phyloP scores from a whole-genome alignment of 53 echinoderm and acorn worm species.

The Patiria pectinifera region DNA sequence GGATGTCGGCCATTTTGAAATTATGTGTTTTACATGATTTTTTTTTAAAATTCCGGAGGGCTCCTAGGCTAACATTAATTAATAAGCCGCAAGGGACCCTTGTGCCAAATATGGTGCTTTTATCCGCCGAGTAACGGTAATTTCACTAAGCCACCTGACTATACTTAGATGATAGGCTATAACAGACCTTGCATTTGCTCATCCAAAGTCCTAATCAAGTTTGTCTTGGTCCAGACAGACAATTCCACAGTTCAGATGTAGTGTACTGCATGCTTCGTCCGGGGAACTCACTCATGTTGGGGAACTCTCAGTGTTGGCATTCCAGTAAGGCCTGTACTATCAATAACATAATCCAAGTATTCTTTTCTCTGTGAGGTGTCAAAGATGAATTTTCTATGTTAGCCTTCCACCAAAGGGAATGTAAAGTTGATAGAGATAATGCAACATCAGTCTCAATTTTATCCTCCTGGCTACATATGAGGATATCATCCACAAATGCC shows the following conservation, averaged over 20 bases:
- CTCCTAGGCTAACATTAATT: conserved; percentile 5
- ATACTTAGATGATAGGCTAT: neutral
- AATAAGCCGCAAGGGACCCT: neutral
- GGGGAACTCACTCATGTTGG: neutral
- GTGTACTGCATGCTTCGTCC: too few species aligned
- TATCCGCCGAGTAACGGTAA: conserved; percentile 27
- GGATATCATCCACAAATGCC: conserved; percentile 4
- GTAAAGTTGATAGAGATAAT: neutral
- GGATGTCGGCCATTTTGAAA: conserved; percentile 16
- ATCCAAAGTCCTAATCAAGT: too few species aligned
- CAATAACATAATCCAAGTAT: neutral
- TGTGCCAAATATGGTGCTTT: conserved; percentile 29
- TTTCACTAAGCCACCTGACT: conserved; percentile 17
- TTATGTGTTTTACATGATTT: neutral
- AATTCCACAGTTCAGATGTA: too few species aligned
- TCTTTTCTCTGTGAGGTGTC: neutral
- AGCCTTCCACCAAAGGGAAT: neutral
- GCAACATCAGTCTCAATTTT: neutral
- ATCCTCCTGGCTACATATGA: neutral
- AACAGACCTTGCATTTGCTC: too few species aligned
- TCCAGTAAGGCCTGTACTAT: neutral
- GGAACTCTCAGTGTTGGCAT: conserved; percentile 1
- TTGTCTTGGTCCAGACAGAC: too few species aligned
- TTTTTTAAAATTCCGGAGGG: neutral
- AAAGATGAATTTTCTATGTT: neutral